Conservation (phyloP, 2,888 invertebrate genomes). For the Synergus umbraculus region DNA sequence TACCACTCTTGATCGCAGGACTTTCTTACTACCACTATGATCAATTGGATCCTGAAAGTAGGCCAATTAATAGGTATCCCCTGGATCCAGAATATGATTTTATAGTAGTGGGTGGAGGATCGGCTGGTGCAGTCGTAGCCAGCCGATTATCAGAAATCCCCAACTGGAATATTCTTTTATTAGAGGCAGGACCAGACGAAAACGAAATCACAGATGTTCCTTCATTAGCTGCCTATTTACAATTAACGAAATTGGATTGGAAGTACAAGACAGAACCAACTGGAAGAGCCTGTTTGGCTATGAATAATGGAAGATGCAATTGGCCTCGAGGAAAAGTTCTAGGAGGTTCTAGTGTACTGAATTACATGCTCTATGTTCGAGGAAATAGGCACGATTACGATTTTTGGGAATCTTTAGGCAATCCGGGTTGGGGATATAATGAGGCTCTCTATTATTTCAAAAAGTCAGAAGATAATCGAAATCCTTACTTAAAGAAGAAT, state of each 20-base stretch:
- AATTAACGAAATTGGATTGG: slow-evolving; percentile 92
- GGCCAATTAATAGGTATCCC: slow-evolving; percentile 84
- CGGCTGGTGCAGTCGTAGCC: slow-evolving; percentile 93
- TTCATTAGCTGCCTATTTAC: slow-evolving; percentile 90
- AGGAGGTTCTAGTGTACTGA: slow-evolving; percentile 92
- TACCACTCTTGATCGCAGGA: slow-evolving; percentile 90
- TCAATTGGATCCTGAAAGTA: slow-evolving; percentile 88
- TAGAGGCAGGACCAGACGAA: slow-evolving; percentile 93
- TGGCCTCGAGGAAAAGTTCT: slow-evolving; percentile 94
- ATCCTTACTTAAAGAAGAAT: slow-evolving; percentile 87
- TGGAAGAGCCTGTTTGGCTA: slow-evolving; percentile 88
- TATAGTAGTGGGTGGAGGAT: slow-evolving; percentile 90
- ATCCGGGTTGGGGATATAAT: slow-evolving; percentile 92
- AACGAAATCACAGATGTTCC: slow-evolving; percentile 94
- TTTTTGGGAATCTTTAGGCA: slow-evolving; percentile 91
- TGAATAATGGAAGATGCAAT: slow-evolving; percentile 89
- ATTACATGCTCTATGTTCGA: slow-evolving; percentile 94
- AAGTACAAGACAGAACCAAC: slow-evolving; percentile 93
- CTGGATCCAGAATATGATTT: slow-evolving; percentile 89
- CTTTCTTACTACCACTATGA: slow-evolving; percentile 90
- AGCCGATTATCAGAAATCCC: slow-evolving; percentile 87
- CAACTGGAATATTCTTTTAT: slow-evolving; percentile 86
- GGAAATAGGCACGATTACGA: slow-evolving; percentile 92
- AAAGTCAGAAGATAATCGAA: slow-evolving; percentile 92
- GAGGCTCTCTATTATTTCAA: slow-evolving; percentile 92